Conservation (phyloP, 2,113 vertebrate genomes). For the Conger conger region DNA sequence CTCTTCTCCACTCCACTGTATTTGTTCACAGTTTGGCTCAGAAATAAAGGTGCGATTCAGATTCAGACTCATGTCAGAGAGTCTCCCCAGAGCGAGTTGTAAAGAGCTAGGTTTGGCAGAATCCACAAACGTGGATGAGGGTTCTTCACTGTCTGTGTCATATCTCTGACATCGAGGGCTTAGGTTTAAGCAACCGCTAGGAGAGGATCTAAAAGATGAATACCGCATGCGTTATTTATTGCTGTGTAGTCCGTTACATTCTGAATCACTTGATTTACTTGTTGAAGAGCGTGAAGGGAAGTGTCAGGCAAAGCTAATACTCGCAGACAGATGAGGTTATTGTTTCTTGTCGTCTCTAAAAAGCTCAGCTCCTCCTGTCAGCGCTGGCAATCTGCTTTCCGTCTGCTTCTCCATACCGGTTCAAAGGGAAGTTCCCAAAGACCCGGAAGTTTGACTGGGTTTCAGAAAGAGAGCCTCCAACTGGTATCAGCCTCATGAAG, state of each 20-base stretch:
- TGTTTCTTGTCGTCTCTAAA: background rate
- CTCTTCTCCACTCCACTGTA: background rate
- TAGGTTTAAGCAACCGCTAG: background rate
- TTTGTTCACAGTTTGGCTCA: constrained; percentile 1
- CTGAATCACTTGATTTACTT: background rate
- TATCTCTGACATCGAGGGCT: background rate
- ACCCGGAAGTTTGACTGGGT: background rate
- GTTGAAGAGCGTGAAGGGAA: background rate
- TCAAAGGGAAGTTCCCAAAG: background rate
- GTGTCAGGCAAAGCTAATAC: background rate
- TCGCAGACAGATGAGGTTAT: background rate
- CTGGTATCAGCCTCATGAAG: background rate
- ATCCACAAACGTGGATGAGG: constrained; percentile 3
- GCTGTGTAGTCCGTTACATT: background rate
- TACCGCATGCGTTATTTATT: background rate
- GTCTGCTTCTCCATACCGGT: background rate
- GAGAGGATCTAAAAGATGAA: background rate
- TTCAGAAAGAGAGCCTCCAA: background rate
- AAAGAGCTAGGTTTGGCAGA: constrained; percentile 10
- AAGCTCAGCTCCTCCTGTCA: background rate
- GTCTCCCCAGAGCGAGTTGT: background rate
- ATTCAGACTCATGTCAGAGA: constrained; percentile 8
- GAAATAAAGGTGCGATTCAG: constrained; percentile 16
- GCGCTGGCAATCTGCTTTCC: background rate
- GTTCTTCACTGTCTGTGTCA: background rate